A percentile compares a stretch with the other conserved stretches of the same genome.
These are phyloP conservation scores for Apocrypta bakeri DNA, from an alignment of 1,140 invertebrate genomes.

Conservation along the genomic window DNA sequence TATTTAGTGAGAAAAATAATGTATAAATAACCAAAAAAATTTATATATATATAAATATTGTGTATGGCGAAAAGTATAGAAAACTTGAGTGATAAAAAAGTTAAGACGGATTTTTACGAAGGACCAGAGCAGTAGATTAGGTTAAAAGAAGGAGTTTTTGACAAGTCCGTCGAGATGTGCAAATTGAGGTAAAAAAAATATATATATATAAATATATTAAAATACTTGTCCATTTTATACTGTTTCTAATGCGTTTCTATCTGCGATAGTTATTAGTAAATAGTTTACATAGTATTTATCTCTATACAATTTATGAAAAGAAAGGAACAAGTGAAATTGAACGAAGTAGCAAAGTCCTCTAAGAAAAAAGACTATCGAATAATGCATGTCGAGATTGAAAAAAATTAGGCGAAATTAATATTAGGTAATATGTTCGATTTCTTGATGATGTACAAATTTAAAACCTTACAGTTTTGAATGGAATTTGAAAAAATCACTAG, in stretches of 20 bases:
- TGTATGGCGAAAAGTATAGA: constrained; percentile 35
- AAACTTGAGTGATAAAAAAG: constrained; percentile 16
- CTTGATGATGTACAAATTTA: not conserved
- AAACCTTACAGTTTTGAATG: not conserved
- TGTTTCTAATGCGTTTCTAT: constrained; percentile 72
- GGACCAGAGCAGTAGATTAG: constrained; percentile 29
- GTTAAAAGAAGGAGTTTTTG: not conserved
- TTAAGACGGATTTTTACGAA: constrained; percentile 25
- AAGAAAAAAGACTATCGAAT: constrained; percentile 25
- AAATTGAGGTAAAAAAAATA: constrained; percentile 42
- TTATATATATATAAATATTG: constrained; percentile 29
- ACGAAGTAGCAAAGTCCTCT: not conserved
- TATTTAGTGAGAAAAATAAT: constrained; percentile 51
- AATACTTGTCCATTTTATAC: constrained; percentile 72
- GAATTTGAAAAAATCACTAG: not conserved
- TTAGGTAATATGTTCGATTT: not conserved
- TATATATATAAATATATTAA: constrained; percentile 36
- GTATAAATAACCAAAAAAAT: constrained; percentile 23
- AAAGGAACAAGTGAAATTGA: not conserved
- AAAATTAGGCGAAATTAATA: not conserved
- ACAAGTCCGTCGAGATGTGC: constrained; percentile 28
- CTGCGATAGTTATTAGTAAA: constrained; percentile 65
- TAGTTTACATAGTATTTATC: constrained; percentile 68
- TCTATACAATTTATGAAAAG: constrained; percentile 39
- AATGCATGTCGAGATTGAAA: not conserved